Evolutionary conservation across 2,888 invertebrate genomes (phyloP).

Genomic region (Caenorhabditis plicata): DNA sequence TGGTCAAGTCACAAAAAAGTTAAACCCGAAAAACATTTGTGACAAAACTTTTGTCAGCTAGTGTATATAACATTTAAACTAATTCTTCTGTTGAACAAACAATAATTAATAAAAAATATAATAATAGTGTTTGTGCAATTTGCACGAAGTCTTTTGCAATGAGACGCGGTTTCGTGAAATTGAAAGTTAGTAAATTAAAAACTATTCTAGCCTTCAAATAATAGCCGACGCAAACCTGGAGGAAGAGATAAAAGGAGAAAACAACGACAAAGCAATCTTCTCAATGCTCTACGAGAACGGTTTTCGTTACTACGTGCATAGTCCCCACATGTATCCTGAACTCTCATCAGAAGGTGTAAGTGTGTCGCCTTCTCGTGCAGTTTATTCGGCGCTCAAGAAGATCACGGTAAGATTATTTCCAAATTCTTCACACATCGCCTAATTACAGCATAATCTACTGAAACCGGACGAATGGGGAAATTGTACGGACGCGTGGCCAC

Average conservation of each 20-base stretch:
- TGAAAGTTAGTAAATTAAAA: too few relatives aligned
- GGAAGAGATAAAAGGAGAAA: constrained; percentile 38
- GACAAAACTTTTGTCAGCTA: too few relatives aligned
- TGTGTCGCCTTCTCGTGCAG: constrained; percentile 53
- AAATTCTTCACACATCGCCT: neutral
- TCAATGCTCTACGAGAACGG: constrained; percentile 54
- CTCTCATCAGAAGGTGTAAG: constrained; percentile 58
- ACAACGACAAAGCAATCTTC: constrained; percentile 37
- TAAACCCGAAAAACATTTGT: too few relatives aligned
- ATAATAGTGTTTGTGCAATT: too few relatives aligned
- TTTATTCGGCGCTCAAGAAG: constrained; percentile 53
- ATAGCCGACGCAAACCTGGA: constrained; percentile 51
- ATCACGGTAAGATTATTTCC: constrained; percentile 25
- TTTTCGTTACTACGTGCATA: constrained; percentile 57
- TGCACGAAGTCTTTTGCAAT: too few relatives aligned
- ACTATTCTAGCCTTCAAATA: constrained; percentile 37
- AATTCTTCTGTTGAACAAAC: too few relatives aligned
- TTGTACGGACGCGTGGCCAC: constrained; percentile 39
- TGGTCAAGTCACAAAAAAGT: too few relatives aligned
- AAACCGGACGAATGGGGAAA: constrained; percentile 38
- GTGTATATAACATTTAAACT: too few relatives aligned
- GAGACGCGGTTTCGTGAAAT: too few relatives aligned
- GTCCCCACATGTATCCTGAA: constrained; percentile 39
- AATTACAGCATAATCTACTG: constrained; percentile 39
- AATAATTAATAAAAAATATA: too few relatives aligned